Base-by-base conservation (phyloP, 2,797 vertebrate species). In the Morelia viridis region DNA sequence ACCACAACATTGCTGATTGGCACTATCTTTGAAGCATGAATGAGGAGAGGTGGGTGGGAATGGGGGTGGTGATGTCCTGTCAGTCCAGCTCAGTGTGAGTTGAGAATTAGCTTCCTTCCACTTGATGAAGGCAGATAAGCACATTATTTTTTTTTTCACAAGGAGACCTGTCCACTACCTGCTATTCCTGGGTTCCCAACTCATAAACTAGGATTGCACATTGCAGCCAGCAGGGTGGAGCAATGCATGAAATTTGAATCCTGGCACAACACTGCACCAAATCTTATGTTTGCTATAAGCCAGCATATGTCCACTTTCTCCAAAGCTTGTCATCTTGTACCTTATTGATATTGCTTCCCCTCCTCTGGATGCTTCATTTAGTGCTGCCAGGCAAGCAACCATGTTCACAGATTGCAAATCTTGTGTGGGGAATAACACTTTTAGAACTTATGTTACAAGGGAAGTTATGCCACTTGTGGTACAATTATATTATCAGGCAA, bases 331-430 rank as follows among this genome's bases (percentile, higher is more conserved):
- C 71, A 80, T 80, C 71, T 46, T 46, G 22, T 46, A 24, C 46
- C 71, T 19, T 80, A 46, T 19, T 80, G 71, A 80, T 41, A 46
- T 35, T 41, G 58, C 41, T 80, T 41, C 31, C 22, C 24, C 31
- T 50, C 5, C 41, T 17, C 24, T 46, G 60, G 86, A 50, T 10
- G 13, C 86, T 61, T 87, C 58, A 10, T 60, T 60, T 60, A 35
- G 15, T 85, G 50, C 83, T 57, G 26, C 53, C 57, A 91, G 85
- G 83, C 83, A 95, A 94, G 92, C 89, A 91, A 94, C 89, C 90
- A 90, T 56, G 85, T 94, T 93, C 87, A 62, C 76, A 93, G 13
- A 53, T n/a, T 88, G 62, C 28, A 56, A 88, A 65, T 65, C 46
- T 68, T 19, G 17, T 88, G 61, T 80, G 76, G 76, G 89, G 58